Percentiles rank a stretch among this genome's conserved stretches.
These are phyloP conservation scores for Oscheius sp. DNA, from an alignment of 2,888 invertebrate genomes.

Conservation along the genomic window DNA sequence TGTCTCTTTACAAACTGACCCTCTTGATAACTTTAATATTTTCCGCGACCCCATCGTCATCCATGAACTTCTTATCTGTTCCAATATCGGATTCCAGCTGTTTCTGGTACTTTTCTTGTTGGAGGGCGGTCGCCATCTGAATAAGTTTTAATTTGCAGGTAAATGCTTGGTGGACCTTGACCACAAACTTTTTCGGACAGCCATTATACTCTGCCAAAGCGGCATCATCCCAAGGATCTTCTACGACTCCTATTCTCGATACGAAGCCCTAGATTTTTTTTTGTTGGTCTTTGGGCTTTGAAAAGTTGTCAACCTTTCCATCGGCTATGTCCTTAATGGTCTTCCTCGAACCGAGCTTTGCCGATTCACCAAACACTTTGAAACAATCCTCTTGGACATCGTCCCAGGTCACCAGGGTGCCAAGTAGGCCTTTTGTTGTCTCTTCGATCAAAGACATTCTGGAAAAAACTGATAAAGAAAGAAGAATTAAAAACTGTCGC, in stretches of 20 bases:
- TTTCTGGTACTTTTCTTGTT: constrained; percentile 7
- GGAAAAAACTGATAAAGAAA: not conserved
- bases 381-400: constrained; percentile 19
- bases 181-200: constrained; percentile 15
- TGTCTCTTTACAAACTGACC: not conserved
- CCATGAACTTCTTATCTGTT: no score
- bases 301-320: constrained; percentile 8
- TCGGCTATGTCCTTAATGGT: constrained; percentile 17
- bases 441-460: constrained; percentile 15
- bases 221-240: constrained; percentile 14
- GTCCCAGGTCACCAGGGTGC: constrained; percentile 24
- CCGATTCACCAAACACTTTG: constrained; percentile 8
- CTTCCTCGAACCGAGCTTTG: not conserved
- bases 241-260: constrained; percentile 13
- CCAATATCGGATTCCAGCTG: no score
- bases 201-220: not conserved
- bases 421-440: constrained; percentile 16
- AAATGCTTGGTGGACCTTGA: not conserved
- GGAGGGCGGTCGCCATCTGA: constrained; percentile 24
- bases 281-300: not conserved
- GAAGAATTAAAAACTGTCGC: not conserved
- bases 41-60: no score
- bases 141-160: not conserved
- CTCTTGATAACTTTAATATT: not conserved
- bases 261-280: constrained; percentile 16